Evolutionary conservation across 2,888 invertebrate species (phyloP), one percentile per base, ranked within the genome.

Genomic region (Lacanobia wlatinum): DNA sequence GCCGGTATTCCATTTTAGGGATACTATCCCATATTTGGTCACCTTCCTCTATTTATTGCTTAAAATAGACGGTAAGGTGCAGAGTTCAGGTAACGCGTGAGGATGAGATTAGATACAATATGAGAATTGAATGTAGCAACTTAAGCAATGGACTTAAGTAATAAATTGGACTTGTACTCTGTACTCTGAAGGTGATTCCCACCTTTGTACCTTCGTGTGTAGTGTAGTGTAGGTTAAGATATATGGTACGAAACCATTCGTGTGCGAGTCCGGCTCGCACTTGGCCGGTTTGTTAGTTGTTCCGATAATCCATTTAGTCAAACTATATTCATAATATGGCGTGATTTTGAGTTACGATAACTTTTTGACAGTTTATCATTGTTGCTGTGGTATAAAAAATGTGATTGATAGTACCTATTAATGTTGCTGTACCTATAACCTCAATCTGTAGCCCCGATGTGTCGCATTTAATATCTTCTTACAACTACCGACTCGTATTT

Each of bases 331-430:
- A 18, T 53, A 68, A 48, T 12, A 58, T 76, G 61, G 70, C 53
- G 21, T 62, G 53, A 52, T 77, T 70, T 59, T 52, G 12, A 43
- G 16, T 34, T 23, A 12, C 1, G 76, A 76, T 76, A 76, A 76
- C 76, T 50, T 63, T 62, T 76, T 67, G 12, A 50, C 2, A 63
- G 52, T 58, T 76, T 77, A 77, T 77, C 77, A n/a, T 55, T 46
- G 62, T 66, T 63, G 34, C 48, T 52, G 28, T 5, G 56, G 28
- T 53, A 48, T 60, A 43, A 28, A 62, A 52, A 65, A 21, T 43
- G 21, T 65, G 58, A 52, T 48, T 18, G 23, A 23, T 14, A 23
- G 23, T 64, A 56, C 12, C 12, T 46, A 46, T 16, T 43, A 12
- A 43, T 43, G 43, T 43, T 12, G 43, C 12, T 43, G 43, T 9